Evolutionary conservation across 2,113 vertebrate species (phyloP), one percentile per base, ranked within the genome.

Genomic region (Epinephelus lanceolatus): DNA sequence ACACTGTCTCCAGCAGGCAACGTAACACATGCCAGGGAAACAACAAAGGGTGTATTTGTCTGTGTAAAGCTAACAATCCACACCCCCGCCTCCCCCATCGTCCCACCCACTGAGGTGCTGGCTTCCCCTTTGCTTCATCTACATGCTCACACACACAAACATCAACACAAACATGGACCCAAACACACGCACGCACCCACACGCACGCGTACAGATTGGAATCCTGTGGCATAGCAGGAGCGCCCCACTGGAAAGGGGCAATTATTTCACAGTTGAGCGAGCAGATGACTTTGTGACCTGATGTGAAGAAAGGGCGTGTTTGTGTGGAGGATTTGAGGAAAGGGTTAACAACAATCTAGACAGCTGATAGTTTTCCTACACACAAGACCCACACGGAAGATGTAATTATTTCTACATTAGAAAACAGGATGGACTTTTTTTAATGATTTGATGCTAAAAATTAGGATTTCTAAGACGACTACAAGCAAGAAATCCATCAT

Each of bases 1-100:
- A 86, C 17, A 49, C n/a, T 6, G 75, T 86, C 49, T 79, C 76
- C 66, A 85, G 77, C 77, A 82, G 82, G 83, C 51, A 7, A 75
- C 42, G 11, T n/a, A 76, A 86, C 47, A 0, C 83, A 83, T 17
- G 68, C 78, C 83, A 78, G 52, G 23, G 78, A 69, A 75, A 81
- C 81, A 86, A 91, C 89, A 92, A 91, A 90, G 85, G 72, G 85
- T 78, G 84, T 81, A 56, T 93, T 88, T 89, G 78, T 91, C 75
- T 83, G 75, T 63, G 76, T 86, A 78, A 86, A 90, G 59, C 84
- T 70, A 87, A 90, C 85, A 89, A 77, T 42, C 62, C 37, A 33
- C 67, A 61, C 65, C 52, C 72, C 69, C 18, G 1, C 51, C 56
- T 21, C 23, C 75, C 60, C 67, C 63, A 72, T 52, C 19, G 19